Percentiles rank a stretch among this genome's conserved stretches.
Conservation (phyloP, 1,140 invertebrate genomes). For the Belonocnema kinseyi region DNA sequence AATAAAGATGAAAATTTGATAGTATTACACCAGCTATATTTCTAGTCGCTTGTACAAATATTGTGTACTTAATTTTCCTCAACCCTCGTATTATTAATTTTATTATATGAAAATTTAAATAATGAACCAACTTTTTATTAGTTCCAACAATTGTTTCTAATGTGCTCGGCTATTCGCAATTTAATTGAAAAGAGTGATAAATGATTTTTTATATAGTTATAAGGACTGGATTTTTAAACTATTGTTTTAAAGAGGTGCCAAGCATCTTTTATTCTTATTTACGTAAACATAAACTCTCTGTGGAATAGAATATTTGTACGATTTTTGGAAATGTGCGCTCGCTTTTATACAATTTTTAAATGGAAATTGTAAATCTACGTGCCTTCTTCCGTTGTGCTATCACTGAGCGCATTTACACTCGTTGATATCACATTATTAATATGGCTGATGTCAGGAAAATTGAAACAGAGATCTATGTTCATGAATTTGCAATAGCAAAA, state of each 20-base stretch:
- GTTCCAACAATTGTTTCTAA: no score
- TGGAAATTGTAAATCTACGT: conserved; percentile 30
- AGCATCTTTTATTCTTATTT: not conserved
- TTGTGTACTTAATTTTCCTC: no score
- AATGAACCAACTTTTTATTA: no score
- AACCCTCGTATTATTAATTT: no score
- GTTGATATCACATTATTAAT: not conserved
- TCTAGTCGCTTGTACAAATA: no score
- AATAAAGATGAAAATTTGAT: no score
- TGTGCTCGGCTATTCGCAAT: no score
- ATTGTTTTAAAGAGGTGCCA: conserved; percentile 18
- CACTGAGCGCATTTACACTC: conserved; percentile 25
- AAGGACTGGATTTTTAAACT: not conserved
- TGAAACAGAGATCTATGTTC: not conserved
- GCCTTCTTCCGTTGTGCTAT: conserved; percentile 15
- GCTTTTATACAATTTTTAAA: not conserved
- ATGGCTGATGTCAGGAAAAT: not conserved
- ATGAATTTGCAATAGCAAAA: not conserved
- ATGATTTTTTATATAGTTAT: no score
- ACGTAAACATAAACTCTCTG: not conserved
- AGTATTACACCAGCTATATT: no score
- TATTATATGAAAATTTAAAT: no score
- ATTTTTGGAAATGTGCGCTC: conserved; percentile 12
- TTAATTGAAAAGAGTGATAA: no score
- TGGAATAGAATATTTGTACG: conserved; percentile 8